phyloP scores from a whole-genome alignment of 2,113 vertebrate species.

The Azemiops feae region DNA sequence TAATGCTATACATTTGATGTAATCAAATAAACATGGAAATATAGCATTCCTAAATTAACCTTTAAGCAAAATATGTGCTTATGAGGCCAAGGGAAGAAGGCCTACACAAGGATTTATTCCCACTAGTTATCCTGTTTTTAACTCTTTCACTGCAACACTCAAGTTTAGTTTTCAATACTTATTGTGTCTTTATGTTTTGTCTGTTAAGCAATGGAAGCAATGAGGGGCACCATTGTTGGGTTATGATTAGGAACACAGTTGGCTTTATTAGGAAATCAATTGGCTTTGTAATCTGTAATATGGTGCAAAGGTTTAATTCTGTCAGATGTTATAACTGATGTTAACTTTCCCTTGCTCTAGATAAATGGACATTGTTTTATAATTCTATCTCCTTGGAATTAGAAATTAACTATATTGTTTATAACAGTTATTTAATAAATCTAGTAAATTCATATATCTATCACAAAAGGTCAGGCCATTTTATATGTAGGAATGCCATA shows the following conservation, averaged over 20 bases:
- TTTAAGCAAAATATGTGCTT: background rate
- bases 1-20: background rate
- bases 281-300: background rate
- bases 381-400: background rate
- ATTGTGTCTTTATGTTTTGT: background rate
- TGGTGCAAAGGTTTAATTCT: conserved; percentile 2
- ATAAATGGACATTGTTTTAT: background rate
- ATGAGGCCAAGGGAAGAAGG: background rate
- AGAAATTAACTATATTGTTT: background rate
- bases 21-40: conserved; percentile 3
- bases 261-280: background rate
- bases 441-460: conserved; percentile 34
- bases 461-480: conserved; percentile 9
- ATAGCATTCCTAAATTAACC: background rate
- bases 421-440: conserved; percentile 3
- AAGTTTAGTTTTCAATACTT: background rate
- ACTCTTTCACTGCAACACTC: background rate
- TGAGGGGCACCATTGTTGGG: background rate
- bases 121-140: background rate
- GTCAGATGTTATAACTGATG: conserved; percentile 13
- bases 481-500: background rate
- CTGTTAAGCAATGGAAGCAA: background rate
- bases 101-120: background rate
- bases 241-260: background rate
- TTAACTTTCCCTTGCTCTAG: conserved; percentile 16